These are phyloP conservation scores for Malaclemys terrapin DNA, from an alignment of 2,113 vertebrate species.

Conservation along the genomic window DNA sequence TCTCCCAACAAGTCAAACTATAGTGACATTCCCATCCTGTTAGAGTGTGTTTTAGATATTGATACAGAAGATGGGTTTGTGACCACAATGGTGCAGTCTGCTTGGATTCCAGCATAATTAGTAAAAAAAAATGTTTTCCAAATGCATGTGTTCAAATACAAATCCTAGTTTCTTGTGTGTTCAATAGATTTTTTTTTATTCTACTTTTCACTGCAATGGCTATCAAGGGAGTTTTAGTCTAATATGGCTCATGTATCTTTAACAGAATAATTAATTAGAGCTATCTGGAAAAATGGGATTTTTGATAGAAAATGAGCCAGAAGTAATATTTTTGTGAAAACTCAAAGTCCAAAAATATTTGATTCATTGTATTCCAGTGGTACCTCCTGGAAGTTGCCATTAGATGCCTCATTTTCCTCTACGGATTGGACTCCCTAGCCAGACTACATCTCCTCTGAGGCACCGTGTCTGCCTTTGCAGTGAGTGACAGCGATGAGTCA, in stretches of 20 bases:
- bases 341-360: neutral
- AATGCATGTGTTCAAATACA: neutral
- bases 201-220: neutral
- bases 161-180: neutral
- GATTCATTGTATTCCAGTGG: neutral
- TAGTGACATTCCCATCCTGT: too few relatives aligned
- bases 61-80: accelerated
- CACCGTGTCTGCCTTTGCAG: neutral
- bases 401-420: neutral
- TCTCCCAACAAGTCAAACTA: neutral
- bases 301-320: neutral
- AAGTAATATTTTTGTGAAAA: neutral
- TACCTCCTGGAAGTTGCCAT: neutral
- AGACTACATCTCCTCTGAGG: neutral
- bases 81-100: accelerated
- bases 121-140: neutral
- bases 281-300: neutral
- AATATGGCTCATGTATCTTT: neutral
- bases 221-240: conserved; percentile 3
- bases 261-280: neutral
- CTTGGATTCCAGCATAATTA: neutral
- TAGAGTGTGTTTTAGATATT: neutral
- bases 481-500: neutral
- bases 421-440: neutral
- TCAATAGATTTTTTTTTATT: neutral